phyloP scores from a whole-genome alignment of 2,888 invertebrate species.

The Aproaerema taeniolella region DNA sequence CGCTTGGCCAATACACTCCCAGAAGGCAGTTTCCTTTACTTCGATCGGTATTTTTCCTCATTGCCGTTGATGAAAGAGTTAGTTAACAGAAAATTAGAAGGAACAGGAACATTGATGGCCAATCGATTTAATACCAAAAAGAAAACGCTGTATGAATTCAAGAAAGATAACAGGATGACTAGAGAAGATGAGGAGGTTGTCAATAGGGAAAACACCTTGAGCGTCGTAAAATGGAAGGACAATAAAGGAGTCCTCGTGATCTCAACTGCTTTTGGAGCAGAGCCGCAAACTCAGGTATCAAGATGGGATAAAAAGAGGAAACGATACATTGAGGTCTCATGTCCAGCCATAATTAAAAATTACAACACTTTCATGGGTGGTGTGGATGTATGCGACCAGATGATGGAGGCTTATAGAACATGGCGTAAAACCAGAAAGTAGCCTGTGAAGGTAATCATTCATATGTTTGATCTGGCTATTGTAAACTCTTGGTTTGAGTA shows the following conservation, averaged over 20 bases:
- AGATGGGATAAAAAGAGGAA: constrained; percentile 21
- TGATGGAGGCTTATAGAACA: constrained; percentile 29
- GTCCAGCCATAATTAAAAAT: constrained; percentile 24
- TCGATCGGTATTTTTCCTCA: constrained; percentile 23
- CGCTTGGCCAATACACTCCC: constrained; percentile 21
- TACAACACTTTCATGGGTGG: constrained; percentile 34
- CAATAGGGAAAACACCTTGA: constrained; percentile 23
- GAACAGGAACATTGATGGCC: constrained; percentile 19
- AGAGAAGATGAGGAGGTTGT: constrained; percentile 24
- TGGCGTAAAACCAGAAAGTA: constrained; percentile 31
- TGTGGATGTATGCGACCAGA: constrained; percentile 27
- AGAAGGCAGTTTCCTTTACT: constrained; percentile 20
- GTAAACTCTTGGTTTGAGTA: constrained; percentile 27
- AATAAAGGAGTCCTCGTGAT: constrained; percentile 25
- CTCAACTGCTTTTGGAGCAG: constrained; percentile 28
- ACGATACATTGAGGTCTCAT: constrained; percentile 21
- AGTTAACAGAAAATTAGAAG: constrained; percentile 14
- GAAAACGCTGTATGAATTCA: constrained; percentile 19
- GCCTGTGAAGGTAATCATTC: constrained; percentile 29
- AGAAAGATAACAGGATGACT: constrained; percentile 23
- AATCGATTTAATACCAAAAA: constrained; percentile 21
- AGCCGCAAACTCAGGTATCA: constrained; percentile 18
- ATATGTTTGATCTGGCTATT: constrained; percentile 19
- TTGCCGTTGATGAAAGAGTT: constrained; percentile 22
- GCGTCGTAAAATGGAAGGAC: too few species aligned